Evolutionary conservation across 2,888 invertebrate species (phyloP).

Genomic region (Stenchaetothrips biformis): DNA sequence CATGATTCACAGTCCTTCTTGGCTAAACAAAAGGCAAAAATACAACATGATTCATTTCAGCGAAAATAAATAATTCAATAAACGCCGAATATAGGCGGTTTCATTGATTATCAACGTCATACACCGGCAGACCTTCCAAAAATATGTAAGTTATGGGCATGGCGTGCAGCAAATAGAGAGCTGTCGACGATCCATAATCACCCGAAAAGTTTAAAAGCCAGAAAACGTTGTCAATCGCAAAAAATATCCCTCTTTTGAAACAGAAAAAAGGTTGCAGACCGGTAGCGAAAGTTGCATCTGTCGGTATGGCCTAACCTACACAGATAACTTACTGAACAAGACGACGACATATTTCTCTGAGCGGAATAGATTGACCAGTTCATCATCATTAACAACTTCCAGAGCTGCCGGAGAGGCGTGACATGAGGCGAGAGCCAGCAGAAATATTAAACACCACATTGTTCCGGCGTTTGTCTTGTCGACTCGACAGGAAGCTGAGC

Average conservation of each 20-base stretch:
- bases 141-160: too few relatives aligned
- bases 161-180: too few relatives aligned
- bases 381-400: slow-evolving; percentile 69
- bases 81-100: too few relatives aligned
- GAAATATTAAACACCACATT: background rate
- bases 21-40: slow-evolving; percentile 49
- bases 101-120: too few relatives aligned
- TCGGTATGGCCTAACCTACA: slow-evolving; percentile 19
- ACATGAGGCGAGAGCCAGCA: background rate
- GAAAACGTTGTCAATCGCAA: background rate
- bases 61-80: background rate
- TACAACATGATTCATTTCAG: background rate
- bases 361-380: slow-evolving; percentile 69
- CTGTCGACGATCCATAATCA: too few relatives aligned
- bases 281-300: slow-evolving; percentile 22
- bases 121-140: too few relatives aligned
- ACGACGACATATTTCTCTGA: slow-evolving; percentile 75
- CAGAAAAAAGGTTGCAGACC: background rate
- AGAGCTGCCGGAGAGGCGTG: slow-evolving; percentile 27
- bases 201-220: too few relatives aligned
- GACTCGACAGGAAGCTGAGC: too few relatives aligned
- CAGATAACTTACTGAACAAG: slow-evolving; percentile 67
- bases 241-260: background rate
- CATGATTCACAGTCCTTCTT: slow-evolving; percentile 65
- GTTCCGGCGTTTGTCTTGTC: too few relatives aligned